These are phyloP conservation scores for Entosphenus tridentatus DNA, from an alignment of 2,113 vertebrate species.

Conservation along the genomic window DNA sequence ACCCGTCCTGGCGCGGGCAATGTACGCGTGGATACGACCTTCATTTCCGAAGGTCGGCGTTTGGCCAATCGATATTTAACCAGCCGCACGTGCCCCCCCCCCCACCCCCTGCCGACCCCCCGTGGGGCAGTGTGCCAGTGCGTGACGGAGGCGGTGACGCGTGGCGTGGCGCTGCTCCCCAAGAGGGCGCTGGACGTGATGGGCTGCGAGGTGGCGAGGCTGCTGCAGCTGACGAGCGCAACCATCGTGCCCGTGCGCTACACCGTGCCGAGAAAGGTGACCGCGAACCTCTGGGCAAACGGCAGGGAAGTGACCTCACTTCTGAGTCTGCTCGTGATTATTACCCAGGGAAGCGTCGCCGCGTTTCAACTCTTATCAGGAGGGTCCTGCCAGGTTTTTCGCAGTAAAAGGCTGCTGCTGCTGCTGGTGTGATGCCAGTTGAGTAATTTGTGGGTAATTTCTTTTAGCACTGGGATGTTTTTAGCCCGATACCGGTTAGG, in stretches of 20 bases:
- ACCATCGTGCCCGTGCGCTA: slow-evolving; percentile 58
- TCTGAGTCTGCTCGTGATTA: background rate
- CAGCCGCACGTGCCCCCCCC: background rate
- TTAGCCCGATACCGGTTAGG: too few relatives aligned
- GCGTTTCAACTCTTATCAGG: too few relatives aligned
- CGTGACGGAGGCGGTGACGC: slow-evolving; percentile 29
- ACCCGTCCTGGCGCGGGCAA: too few relatives aligned
- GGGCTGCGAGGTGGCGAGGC: slow-evolving; percentile 54
- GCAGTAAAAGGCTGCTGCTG: too few relatives aligned
- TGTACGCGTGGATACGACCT: too few relatives aligned
- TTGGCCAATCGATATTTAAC: too few relatives aligned
- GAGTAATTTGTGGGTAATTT: too few relatives aligned
- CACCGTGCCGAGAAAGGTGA: slow-evolving; percentile 69
- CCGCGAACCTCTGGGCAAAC: background rate
- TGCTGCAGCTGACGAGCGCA: slow-evolving; percentile 54
- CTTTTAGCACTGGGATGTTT: too few relatives aligned
- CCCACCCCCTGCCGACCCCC: rapidly evolving
- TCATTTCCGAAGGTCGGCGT: too few relatives aligned
- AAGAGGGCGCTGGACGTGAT: slow-evolving; percentile 42
- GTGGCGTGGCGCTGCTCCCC: slow-evolving; percentile 37
- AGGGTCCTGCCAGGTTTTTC: too few relatives aligned
- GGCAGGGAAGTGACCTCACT: background rate
- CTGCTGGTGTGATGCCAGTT: too few relatives aligned
- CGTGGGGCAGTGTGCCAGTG: slow-evolving; percentile 49
- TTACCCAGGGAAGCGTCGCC: background rate